phyloP scores from a whole-genome alignment of 2,113 vertebrate genomes.

The Malurus elegans region DNA sequence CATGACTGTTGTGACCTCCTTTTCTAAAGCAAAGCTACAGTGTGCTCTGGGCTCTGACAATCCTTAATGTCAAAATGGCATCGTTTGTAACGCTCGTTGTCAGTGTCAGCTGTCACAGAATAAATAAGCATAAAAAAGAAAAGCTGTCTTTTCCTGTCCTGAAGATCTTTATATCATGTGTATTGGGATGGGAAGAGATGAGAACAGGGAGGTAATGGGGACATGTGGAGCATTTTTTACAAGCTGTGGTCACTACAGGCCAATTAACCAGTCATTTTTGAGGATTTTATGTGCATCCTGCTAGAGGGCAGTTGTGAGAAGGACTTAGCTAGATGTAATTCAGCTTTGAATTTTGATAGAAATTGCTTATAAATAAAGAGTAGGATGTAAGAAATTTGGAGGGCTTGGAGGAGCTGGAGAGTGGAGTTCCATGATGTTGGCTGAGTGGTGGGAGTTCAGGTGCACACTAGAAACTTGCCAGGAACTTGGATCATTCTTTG shows the following conservation, averaged over 20 bases:
- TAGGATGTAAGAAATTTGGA: not conserved
- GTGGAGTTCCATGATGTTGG: fast-evolving
- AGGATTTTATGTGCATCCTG: not conserved
- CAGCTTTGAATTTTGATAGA: not conserved
- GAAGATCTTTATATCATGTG: not conserved
- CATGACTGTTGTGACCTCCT: not conserved
- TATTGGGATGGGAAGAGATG: not conserved
- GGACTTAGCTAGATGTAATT: not conserved
- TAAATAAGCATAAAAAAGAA: not conserved
- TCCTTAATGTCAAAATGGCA: not conserved
- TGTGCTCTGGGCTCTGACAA: not conserved
- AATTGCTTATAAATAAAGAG: not conserved
- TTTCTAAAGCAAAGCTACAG: not conserved
- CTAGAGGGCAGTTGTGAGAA: not conserved
- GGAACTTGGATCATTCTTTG: not conserved
- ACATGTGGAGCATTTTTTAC: not conserved
- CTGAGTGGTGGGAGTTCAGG: not conserved
- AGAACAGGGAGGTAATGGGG: not conserved
- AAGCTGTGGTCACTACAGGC: not conserved
- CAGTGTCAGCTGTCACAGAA: not conserved
- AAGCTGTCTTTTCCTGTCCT: not conserved
- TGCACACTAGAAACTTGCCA: not conserved
- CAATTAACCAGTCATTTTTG: not conserved
- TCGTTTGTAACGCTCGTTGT: not conserved
- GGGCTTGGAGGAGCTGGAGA: not conserved